phyloP scores from a whole-genome alignment of 2,888 invertebrate genomes.

The Xestia c-nigrum region DNA sequence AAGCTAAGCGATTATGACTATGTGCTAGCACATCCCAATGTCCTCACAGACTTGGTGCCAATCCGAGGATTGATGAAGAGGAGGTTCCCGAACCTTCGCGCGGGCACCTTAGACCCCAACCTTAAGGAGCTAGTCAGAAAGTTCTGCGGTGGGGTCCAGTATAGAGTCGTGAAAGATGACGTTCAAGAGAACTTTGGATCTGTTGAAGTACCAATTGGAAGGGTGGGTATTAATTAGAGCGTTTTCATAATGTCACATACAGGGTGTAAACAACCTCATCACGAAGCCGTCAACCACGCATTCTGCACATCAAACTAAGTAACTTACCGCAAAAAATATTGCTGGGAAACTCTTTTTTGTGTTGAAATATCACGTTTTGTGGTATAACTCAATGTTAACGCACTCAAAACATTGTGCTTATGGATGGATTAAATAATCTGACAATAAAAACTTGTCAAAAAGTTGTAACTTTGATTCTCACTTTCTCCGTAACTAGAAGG shows the following conservation, averaged over 20 bases:
- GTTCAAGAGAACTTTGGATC: constrained; percentile 93
- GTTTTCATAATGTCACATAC: not conserved
- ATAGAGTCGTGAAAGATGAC: constrained; percentile 92
- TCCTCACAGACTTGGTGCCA: constrained; percentile 93
- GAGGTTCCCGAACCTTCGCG: constrained; percentile 93
- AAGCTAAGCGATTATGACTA: constrained; percentile 93
- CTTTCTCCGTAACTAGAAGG: no score
- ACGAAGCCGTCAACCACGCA: no score
- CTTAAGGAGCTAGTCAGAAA: constrained; percentile 91
- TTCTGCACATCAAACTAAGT: no score
- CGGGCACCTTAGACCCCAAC: constrained; percentile 93
- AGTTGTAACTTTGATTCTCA: no score
- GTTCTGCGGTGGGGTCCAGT: constrained; percentile 93
- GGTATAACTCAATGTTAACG: no score
- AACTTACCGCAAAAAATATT: no score
- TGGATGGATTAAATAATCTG: no score
- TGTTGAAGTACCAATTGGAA: constrained; percentile 92
- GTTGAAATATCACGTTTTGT: no score
- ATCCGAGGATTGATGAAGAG: constrained; percentile 94
- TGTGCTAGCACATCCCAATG: constrained; percentile 94
- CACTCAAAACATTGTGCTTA: no score
- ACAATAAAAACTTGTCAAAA: no score
- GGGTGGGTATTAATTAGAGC: constrained; percentile 85
- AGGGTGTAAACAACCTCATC: no score
- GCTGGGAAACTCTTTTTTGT: no score